Conservation (phyloP, 2,113 vertebrate genomes). For the Larimichthys crocea region DNA sequence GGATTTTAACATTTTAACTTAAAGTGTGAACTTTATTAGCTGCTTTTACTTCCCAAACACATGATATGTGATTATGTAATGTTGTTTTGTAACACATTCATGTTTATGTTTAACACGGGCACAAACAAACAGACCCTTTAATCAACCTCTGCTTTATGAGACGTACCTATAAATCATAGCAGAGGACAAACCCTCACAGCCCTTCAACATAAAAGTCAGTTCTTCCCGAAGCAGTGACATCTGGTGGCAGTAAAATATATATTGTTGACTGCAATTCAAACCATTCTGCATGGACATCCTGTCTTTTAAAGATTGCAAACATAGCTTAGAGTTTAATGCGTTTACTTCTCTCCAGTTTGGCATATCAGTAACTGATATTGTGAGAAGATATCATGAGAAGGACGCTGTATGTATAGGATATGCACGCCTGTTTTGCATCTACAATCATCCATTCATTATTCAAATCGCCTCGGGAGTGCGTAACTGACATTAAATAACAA, state of each 20-base stretch:
- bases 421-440: constrained; percentile 21
- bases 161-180: neutral
- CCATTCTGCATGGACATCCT: neutral
- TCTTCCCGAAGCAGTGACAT: constrained; percentile 35
- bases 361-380: no score
- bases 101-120: neutral
- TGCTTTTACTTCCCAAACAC: neutral
- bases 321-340: neutral
- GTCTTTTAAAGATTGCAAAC: neutral
- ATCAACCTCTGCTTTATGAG: neutral
- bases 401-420: neutral
- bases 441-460: constrained; percentile 11
- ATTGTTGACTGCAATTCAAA: neutral
- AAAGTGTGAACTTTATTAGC: neutral
- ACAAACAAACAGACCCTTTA: neutral
- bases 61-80: neutral
- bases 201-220: neutral
- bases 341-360: neutral
- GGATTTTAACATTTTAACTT: neutral
- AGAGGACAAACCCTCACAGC: neutral
- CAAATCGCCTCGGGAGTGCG: constrained; percentile 12
- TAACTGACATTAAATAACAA: neutral
- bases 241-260: constrained; percentile 38
- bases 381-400: no score
- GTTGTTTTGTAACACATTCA: neutral